phyloP scores from a whole-genome alignment of 2,797 vertebrate species.

The Remorina albescens region DNA sequence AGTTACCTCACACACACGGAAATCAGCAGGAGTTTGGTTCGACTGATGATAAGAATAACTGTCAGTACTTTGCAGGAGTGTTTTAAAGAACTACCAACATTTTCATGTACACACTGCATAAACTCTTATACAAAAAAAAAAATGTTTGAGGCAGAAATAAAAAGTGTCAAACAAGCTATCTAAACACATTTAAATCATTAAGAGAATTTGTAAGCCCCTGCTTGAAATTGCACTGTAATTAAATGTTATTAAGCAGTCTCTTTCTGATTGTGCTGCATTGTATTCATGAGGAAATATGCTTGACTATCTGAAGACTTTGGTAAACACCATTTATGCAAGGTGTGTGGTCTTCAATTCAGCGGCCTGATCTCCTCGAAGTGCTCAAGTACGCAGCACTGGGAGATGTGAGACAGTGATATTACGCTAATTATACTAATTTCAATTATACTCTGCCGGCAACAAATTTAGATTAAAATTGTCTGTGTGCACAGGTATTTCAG shows the following conservation, averaged over 20 bases:
- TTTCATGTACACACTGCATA: conserved; percentile 37
- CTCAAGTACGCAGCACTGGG: conserved; percentile 31
- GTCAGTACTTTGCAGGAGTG: background rate
- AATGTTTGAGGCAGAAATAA: conserved; percentile 53
- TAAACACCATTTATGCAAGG: conserved; percentile 84
- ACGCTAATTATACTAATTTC: conserved; percentile 10
- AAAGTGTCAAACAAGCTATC: conserved; percentile 80
- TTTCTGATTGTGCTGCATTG: conserved; percentile 86
- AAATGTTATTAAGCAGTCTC: conserved; percentile 88
- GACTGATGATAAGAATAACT: conserved; percentile 38
- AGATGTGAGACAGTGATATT: conserved; percentile 13
- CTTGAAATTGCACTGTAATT: conserved; percentile 90
- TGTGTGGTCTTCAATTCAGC: conserved; percentile 84
- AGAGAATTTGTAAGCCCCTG: conserved; percentile 82
- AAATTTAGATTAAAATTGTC: background rate
- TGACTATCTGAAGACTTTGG: conserved; percentile 80
- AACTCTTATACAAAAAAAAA: conserved; percentile 48
- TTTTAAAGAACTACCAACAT: conserved; percentile 58
- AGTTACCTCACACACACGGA: background rate
- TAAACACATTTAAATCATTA: conserved; percentile 85
- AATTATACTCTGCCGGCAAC: background rate
- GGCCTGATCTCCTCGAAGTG: conserved; percentile 49
- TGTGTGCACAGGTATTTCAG: background rate
- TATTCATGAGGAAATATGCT: conserved; percentile 85
- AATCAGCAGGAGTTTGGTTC: conserved; percentile 12